Conservation (phyloP, 2,113 vertebrate genomes). For the Gasterosteus nipponicus region DNA sequence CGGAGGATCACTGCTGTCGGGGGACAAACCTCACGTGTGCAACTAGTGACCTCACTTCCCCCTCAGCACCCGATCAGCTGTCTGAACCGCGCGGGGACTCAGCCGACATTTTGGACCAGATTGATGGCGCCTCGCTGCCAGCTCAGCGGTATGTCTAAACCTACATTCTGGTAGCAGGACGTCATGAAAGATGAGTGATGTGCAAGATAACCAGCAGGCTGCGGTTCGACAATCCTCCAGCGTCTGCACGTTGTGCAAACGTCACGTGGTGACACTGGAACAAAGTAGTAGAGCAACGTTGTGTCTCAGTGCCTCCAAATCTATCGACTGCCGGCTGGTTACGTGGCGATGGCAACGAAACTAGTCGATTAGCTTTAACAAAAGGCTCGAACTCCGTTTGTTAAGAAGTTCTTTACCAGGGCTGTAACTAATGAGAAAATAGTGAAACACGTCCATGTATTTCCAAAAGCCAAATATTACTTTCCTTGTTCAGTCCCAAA, state of each 20-base stretch:
- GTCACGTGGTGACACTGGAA: neutral
- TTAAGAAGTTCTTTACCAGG: neutral
- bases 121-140: neutral
- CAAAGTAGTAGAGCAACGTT: neutral
- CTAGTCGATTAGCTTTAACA: too few relatives aligned
- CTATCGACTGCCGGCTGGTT: too few relatives aligned
- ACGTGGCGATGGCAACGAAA: too few relatives aligned
- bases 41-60: neutral
- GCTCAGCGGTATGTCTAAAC: neutral
- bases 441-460: too few relatives aligned
- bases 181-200: neutral
- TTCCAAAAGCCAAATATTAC: neutral
- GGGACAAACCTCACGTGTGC: constrained; percentile 19
- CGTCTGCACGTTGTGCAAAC: neutral
- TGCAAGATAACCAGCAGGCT: neutral
- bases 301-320: neutral
- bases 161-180: constrained; percentile 5
- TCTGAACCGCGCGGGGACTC: neutral
- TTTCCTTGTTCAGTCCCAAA: neutral
- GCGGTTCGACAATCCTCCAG: neutral
- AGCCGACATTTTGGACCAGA: neutral
- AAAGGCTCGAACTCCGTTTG: too few relatives aligned
- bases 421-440: neutral
- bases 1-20: constrained; percentile 43
- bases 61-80: neutral